Conservation (phyloP, 2,113 vertebrate genomes). For the Scortum barcoo region DNA sequence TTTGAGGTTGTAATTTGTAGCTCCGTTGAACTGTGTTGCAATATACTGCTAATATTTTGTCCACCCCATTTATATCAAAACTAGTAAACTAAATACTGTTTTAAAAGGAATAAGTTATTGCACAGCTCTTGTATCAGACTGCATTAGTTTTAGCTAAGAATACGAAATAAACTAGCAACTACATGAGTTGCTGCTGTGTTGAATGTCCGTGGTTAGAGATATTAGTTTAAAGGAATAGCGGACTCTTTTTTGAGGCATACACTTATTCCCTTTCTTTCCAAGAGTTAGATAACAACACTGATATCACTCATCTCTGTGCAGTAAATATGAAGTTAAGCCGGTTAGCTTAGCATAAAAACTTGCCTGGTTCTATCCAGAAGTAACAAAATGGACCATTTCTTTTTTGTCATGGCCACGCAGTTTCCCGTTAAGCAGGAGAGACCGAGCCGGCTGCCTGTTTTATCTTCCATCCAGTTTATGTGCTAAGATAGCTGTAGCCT, state of each 20-base stretch:
- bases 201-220: not conserved
- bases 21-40: not conserved
- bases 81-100: not conserved
- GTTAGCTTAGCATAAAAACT: not conserved
- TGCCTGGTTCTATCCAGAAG: no score
- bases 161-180: constrained; percentile 7
- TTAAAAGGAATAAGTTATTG: not conserved
- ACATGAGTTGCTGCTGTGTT: not conserved
- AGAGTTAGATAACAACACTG: not conserved
- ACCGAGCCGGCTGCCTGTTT: no score
- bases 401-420: no score
- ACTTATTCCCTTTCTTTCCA: not conserved
- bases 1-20: not conserved
- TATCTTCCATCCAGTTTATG: no score
- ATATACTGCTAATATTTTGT: not conserved
- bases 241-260: not conserved
- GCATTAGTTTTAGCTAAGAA: not conserved
- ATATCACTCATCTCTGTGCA: not conserved
- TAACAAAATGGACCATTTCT: not conserved
- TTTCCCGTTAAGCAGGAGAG: no score
- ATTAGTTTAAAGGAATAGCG: constrained; percentile 1
- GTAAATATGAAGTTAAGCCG: not conserved
- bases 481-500: not conserved
- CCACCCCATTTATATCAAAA: not conserved
- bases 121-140: not conserved